Evolutionary conservation across 2,113 vertebrate genomes (phyloP).

Genomic region (Rhea americana): DNA sequence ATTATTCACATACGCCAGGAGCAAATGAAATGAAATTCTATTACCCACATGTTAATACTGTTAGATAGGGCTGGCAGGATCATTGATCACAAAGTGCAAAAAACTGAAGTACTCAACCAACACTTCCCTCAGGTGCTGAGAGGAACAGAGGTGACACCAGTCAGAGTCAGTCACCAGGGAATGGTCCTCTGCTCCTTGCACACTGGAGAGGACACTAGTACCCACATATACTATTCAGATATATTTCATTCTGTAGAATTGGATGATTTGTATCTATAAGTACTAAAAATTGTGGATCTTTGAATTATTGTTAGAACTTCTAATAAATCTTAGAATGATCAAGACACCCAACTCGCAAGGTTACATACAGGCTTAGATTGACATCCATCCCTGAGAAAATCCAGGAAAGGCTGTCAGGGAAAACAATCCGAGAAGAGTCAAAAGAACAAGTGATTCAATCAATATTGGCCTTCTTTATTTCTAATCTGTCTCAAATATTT

Average conservation of each 20-base stretch:
- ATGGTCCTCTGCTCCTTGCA: not conserved
- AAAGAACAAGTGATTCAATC: constrained; percentile 13
- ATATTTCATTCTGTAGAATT: not conserved
- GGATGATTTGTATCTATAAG: not conserved
- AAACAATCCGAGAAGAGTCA: not conserved
- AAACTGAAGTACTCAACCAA: not conserved
- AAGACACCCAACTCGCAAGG: not conserved
- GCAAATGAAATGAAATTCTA: constrained; percentile 22
- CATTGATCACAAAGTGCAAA: not conserved
- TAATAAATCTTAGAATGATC: not conserved
- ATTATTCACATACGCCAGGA: not conserved
- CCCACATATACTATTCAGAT: rapidly evolving
- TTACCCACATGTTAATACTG: not conserved
- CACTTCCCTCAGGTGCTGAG: not conserved
- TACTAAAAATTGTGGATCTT: not conserved
- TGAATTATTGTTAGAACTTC: not conserved
- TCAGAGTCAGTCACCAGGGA: not conserved
- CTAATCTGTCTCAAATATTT: not conserved
- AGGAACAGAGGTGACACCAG: not conserved
- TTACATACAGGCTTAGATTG: not conserved
- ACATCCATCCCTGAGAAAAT: not conserved
- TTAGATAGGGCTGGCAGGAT: not conserved
- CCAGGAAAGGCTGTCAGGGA: not conserved
- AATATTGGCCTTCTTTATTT: not conserved
- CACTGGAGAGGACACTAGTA: rapidly evolving